Conservation (phyloP, 2,888 invertebrate species). For the Fragum sueziense region DNA sequence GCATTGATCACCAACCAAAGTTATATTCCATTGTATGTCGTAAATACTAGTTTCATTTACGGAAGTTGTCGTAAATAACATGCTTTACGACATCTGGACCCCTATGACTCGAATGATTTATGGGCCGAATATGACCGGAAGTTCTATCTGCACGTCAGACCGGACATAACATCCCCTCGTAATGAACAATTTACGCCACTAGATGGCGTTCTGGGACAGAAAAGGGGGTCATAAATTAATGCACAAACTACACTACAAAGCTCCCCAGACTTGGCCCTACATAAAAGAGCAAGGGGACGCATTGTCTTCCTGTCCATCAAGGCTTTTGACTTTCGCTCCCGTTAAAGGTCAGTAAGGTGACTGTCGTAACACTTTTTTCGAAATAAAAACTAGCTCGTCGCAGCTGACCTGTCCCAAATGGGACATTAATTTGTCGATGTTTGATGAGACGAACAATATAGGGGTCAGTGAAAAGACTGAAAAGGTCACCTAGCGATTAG, state of each 20-base stretch:
- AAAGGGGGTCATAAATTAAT: slow-evolving; percentile 16
- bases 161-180: slow-evolving; percentile 37
- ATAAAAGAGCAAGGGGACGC: slow-evolving; percentile 14
- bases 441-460: slow-evolving; percentile 16
- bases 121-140: slow-evolving; percentile 59
- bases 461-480: neutral
- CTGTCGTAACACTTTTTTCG: slow-evolving; percentile 9
- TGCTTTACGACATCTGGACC: slow-evolving; percentile 48
- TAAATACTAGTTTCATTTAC: slow-evolving; percentile 25
- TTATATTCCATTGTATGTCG: slow-evolving; percentile 4
- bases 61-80: slow-evolving; percentile 50
- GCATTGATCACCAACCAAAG: too few relatives aligned
- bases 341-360: slow-evolving; percentile 9
- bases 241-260: slow-evolving; percentile 13
- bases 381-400: slow-evolving; percentile 7
- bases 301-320: slow-evolving; percentile 7
- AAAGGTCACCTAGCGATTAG: slow-evolving; percentile 8
- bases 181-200: slow-evolving; percentile 18
- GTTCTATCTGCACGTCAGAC: slow-evolving; percentile 49
- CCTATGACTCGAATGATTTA: slow-evolving; percentile 56
- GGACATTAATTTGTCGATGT: slow-evolving; percentile 5
- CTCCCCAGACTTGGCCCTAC: neutral
- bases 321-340: slow-evolving; percentile 10
- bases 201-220: slow-evolving; percentile 11
- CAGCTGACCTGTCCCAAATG: slow-evolving; percentile 21